Base-by-base conservation (phyloP, 2,113 vertebrate species). In the Azemiops feae region DNA sequence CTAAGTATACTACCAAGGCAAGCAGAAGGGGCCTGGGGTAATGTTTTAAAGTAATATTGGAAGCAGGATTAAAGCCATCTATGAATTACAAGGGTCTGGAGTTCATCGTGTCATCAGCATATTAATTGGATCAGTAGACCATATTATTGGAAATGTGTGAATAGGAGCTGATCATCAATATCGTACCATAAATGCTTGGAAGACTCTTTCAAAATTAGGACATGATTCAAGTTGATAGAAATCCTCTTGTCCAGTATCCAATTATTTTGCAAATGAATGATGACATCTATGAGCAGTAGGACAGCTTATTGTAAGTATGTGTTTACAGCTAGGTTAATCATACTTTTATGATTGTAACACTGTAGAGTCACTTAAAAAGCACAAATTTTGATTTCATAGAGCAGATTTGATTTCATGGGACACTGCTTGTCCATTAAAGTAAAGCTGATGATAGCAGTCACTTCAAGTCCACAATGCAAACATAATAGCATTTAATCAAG, bases 211-310 rank as follows among this genome's bases (percentile, higher is more conserved):
- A 53, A n/a, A 52, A 87, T 95, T 14, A 43, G 74, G 53, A 27
- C 0, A 5, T 87, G 27, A 87, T 92, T 95, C 74, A 93, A 27
- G 93, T 27, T 92, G 85, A 90, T 87, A 87, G 16, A 34, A 23
- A 92, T 89, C 85, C 91, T 91, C 39, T 94, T 20, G 52, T 89
- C 91, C 91, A 94, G 34, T 5, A 7, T 57, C 89, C 85, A 87
- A 5, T 92, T 95, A 53, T 81, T 95, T 95, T 90, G 55, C 81
- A 90, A 93, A 90, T 90, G 95, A 92, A 93, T 90, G 85, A 93
- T 18, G 34, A 95, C 93, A 95, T 92, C 93, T 43, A 81, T 0
- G 47, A 60, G 18, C 22, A 93, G 45, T 88, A 74, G 90, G 18
- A n/a, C 89, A 90, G 0, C 43, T 95, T 93, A 30, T 86, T 94